phyloP scores from a whole-genome alignment of 2,113 vertebrate genomes.

The Pithys albifrons region DNA sequence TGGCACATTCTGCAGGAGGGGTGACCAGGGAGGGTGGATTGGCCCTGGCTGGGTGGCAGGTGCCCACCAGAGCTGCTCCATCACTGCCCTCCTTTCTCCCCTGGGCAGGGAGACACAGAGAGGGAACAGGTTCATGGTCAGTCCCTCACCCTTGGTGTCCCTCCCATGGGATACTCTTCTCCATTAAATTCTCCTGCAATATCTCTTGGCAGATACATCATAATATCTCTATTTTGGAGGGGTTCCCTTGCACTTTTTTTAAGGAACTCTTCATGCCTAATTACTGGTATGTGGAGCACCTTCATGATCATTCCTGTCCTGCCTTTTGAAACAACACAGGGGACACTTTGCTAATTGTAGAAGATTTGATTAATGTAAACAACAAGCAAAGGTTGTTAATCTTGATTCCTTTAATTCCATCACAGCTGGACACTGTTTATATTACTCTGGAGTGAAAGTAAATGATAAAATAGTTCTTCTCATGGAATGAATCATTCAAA shows the following conservation, averaged over 20 bases:
- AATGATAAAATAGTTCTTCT: not conserved
- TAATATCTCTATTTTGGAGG: not conserved
- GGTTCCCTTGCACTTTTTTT: not conserved
- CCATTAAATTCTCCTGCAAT: not conserved
- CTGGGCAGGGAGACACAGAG: not conserved
- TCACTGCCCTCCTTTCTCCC: not conserved
- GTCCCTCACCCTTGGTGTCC: not conserved
- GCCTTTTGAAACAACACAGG: not conserved
- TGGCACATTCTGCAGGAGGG: accelerated
- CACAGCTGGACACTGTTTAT: not conserved
- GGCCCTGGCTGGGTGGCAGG: not conserved
- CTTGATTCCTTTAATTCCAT: not conserved
- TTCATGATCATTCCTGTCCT: not conserved
- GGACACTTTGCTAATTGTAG: not conserved
- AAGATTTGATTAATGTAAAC: not conserved
- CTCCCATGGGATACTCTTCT: not conserved
- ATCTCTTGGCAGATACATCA: no score
- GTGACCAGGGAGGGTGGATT: accelerated
- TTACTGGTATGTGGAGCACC: not conserved
- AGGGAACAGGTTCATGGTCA: not conserved
- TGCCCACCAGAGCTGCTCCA: not conserved
- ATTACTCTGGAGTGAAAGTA: not conserved
- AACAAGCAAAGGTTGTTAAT: not conserved
- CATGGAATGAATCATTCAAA: not conserved
- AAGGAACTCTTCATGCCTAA: not conserved